Base-by-base conservation (phyloP, 2,888 invertebrate genomes). In the Noctua comes region DNA sequence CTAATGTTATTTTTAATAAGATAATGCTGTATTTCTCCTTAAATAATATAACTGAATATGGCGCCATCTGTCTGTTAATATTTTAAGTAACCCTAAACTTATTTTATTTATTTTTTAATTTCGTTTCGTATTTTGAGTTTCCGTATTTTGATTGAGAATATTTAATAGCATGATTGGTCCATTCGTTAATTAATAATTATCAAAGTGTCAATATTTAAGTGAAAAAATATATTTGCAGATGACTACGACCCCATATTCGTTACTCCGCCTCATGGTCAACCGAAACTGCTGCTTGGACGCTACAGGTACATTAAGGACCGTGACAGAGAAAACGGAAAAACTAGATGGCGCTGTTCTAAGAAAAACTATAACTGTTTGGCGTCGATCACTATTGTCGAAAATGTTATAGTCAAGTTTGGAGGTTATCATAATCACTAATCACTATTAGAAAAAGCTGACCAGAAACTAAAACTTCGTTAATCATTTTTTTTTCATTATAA, bases 281-380 rank as follows among this genome's bases (percentile, higher is more conserved):
- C 75, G 4, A 73, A 83, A 65, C n/a, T 82, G 21, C 18, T 66
- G 27, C 21, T 82, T 40, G 84, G 68, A 46, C 64, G 13, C 21
- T 79, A 73, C 31, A 69, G 21, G 36, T 82, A 59, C 24, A 40
- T 69, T 27, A 82, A 69, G 40, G 82, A 84, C 11, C 73, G 80
- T 8, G 2, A 57, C 57, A n/a, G 5, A 0, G n/a, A n/a, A 57
- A 57, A n/a, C 57, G 13, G 13, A 5, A 57, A 86, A 77, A 82
- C 81, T 24, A 84, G 89, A 76, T 91, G 90, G 90, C 82, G 88
- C 21, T 84, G 91, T 79, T 51, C 80, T 24, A 90, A 87, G 73
- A 88, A 88, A 73, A 85, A 85, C n/a, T n/a, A 21, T 3, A 85
- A 80, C 4, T 91, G 91, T 70, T 82, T 81, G 40, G 90, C 90